A percentile compares a stretch with the other conserved stretches of the same genome.
Conservation (phyloP, 2,797 vertebrate species). For the Lutra lutra region DNA sequence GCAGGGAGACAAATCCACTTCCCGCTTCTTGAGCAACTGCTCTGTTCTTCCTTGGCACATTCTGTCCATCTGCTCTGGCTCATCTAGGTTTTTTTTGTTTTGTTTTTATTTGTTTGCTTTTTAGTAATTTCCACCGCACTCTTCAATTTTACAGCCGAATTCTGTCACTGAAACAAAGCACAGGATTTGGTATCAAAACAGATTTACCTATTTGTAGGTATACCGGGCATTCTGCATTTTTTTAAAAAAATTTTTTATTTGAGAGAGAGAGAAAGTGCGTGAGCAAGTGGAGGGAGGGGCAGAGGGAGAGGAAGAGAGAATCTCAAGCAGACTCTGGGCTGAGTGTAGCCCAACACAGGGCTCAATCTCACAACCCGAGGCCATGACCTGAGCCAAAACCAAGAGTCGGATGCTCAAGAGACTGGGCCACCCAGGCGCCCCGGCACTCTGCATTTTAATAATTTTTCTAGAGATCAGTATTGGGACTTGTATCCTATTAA, state of each 20-base stretch:
- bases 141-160: conserved; percentile 22
- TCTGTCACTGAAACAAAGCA: neutral
- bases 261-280: neutral
- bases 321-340: neutral
- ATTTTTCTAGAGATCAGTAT: neutral
- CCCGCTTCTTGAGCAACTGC: neutral
- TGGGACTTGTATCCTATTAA: neutral
- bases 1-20: neutral
- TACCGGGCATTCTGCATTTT: neutral
- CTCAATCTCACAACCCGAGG: neutral
- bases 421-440: neutral
- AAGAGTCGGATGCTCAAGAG: neutral
- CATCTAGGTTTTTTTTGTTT: neutral
- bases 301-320: neutral
- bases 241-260: neutral
- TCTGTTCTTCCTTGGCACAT: neutral
- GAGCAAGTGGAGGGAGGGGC: neutral
- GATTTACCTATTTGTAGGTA: neutral
- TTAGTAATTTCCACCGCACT: conserved; percentile 6
- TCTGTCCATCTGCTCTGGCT: conserved; percentile 1
- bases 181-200: neutral
- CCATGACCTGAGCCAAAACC: neutral
- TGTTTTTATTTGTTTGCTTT: conserved; percentile 29
- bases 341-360: neutral
- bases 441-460: neutral